Conservation (phyloP, 2,888 invertebrate species). For the Eudasyphora cyanicolor region DNA sequence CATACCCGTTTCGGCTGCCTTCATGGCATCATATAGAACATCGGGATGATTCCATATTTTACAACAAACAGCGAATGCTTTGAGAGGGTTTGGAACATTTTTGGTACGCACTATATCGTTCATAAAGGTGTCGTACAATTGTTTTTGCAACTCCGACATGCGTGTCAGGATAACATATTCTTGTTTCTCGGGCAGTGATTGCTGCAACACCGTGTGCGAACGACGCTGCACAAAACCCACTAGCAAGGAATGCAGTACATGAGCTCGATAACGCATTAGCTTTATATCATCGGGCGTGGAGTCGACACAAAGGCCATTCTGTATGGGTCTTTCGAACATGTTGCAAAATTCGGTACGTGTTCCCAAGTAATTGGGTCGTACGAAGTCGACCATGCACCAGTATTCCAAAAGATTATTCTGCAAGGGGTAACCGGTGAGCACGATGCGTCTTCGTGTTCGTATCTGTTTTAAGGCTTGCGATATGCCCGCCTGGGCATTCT, state of each 20-base stretch:
- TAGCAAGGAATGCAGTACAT: constrained; percentile 95
- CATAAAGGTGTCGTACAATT: constrained; percentile 96
- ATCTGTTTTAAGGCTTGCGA: constrained; percentile 97
- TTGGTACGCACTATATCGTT: constrained; percentile 93
- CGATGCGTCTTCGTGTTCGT: constrained; percentile 94
- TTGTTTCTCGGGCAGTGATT: constrained; percentile 95
- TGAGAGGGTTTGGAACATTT: constrained; percentile 95
- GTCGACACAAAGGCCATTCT: constrained; percentile 98
- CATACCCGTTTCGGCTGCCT: constrained; percentile 88
- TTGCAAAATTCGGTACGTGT: constrained; percentile 98
- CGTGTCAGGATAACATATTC: constrained; percentile 95
- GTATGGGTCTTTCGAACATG: constrained; percentile 99
- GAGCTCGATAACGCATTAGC: constrained; percentile 96
- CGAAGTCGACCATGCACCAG: constrained; percentile 99
- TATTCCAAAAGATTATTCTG: constrained; percentile 98
- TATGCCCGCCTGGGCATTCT: constrained; percentile 98
- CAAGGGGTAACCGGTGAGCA: constrained; percentile 98
- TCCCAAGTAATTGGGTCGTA: constrained; percentile 97
- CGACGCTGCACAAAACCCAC: constrained; percentile 98
- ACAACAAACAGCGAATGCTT: constrained; percentile 98
- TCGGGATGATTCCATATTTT: constrained; percentile 99
- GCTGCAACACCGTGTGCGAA: constrained; percentile 94
- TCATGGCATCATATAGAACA: constrained; percentile 92
- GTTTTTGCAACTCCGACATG: constrained; percentile 94
- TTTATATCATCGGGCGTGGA: constrained; percentile 96